These are phyloP conservation scores for Belgica antarctica DNA, from an alignment of 2,888 invertebrate genomes.

Conservation along the genomic window DNA sequence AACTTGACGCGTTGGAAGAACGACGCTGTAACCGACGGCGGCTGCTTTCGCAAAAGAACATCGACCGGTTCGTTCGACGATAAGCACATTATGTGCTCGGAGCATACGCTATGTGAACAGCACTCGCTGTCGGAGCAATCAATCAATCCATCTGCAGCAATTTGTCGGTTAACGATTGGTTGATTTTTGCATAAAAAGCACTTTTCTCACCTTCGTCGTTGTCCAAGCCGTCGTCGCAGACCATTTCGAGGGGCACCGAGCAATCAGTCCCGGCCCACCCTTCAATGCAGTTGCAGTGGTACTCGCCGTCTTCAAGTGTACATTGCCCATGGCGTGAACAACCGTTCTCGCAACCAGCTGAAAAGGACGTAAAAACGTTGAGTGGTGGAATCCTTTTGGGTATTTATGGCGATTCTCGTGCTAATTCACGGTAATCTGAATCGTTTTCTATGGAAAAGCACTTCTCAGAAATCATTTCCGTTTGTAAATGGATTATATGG, in stretches of 20 bases:
- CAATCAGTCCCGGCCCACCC: slow-evolving; percentile 97
- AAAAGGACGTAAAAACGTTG: too few relatives aligned
- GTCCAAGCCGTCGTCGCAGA: slow-evolving; percentile 92
- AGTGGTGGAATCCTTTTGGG: too few relatives aligned
- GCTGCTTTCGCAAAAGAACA: slow-evolving; percentile 93
- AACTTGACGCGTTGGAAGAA: slow-evolving; percentile 98
- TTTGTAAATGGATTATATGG: too few relatives aligned
- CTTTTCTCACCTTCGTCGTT: slow-evolving; percentile 91
- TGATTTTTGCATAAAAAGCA: not conserved
- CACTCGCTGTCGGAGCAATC: slow-evolving; percentile 99
- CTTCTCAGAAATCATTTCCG: too few relatives aligned
- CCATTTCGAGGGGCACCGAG: slow-evolving; percentile 86
- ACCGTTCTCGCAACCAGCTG: slow-evolving; percentile 92
- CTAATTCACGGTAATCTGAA: too few relatives aligned
- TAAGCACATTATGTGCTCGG: slow-evolving; percentile 90
- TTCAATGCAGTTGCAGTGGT: slow-evolving; percentile 88
- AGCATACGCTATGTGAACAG: slow-evolving; percentile 83
- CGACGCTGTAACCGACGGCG: slow-evolving; percentile 92
- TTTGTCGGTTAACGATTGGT: not conserved
- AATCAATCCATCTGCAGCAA: slow-evolving; percentile 81
- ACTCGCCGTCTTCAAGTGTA: slow-evolving; percentile 81
- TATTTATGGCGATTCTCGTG: too few relatives aligned
- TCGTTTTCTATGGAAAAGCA: too few relatives aligned
- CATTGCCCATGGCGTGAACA: slow-evolving; percentile 95
- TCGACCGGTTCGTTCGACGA: slow-evolving; percentile 97